phyloP scores from a whole-genome alignment of 2,797 vertebrate species.

The Rhodeus uyekii region DNA sequence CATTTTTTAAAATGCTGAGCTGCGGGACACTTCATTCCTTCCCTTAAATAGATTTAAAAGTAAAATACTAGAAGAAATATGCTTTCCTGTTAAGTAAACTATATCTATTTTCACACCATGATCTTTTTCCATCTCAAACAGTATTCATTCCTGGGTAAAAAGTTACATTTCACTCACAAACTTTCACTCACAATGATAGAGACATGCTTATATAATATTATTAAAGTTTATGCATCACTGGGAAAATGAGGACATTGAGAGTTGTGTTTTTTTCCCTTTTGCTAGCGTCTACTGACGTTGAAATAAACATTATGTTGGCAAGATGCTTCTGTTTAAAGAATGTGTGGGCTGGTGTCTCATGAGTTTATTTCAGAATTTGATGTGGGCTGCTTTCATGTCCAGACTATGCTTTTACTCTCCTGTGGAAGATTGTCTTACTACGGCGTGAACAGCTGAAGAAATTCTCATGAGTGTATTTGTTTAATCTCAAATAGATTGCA shows the following conservation, averaged over 20 bases:
- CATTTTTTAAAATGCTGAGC: background rate
- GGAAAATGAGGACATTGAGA: background rate
- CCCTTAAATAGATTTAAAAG: background rate
- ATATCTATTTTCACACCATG: background rate
- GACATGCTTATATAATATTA: slow-evolving; percentile 9
- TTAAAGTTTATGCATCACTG: slow-evolving; percentile 7
- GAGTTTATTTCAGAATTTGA: slow-evolving; percentile 57
- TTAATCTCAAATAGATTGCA: slow-evolving; percentile 36
- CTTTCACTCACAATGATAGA: background rate
- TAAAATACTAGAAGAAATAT: background rate
- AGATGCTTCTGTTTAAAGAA: slow-evolving; percentile 49
- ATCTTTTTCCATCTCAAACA: background rate
- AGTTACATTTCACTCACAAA: background rate
- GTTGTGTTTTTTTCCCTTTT: background rate
- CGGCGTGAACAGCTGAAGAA: background rate
- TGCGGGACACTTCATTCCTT: background rate
- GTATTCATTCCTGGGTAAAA: background rate
- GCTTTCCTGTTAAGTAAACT: background rate
- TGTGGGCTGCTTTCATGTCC: slow-evolving; percentile 33
- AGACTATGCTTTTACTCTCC: slow-evolving; percentile 26
- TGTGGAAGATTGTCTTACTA: slow-evolving; percentile 17
- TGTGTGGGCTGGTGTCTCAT: slow-evolving; percentile 53
- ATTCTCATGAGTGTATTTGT: background rate
- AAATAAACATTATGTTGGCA: slow-evolving; percentile 49
- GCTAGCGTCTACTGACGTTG: slow-evolving; percentile 2